phyloP scores from a whole-genome alignment of 2,113 vertebrate species.

The Rhipidura dahli region DNA sequence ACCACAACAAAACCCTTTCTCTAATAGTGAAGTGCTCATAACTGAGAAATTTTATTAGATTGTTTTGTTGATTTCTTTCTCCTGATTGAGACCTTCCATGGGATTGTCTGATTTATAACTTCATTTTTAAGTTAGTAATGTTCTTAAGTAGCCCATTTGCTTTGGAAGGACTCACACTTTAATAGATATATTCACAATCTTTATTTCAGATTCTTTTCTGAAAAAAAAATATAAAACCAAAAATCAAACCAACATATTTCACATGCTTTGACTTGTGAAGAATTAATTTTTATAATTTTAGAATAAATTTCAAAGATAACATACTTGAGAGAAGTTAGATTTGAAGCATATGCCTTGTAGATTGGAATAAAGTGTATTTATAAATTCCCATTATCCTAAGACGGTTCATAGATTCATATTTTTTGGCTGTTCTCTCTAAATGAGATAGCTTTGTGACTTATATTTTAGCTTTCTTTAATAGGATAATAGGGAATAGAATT shows the following conservation, averaged over 20 bases:
- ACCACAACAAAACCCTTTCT: background rate
- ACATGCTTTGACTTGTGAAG: background rate
- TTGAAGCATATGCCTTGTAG: background rate
- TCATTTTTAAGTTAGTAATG: background rate
- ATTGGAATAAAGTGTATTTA: background rate
- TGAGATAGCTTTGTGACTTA: background rate
- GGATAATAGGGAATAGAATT: background rate
- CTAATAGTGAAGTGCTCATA: background rate
- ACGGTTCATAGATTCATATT: background rate
- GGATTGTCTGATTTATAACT: background rate
- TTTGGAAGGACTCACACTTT: background rate
- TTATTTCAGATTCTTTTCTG: background rate
- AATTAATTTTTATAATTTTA: background rate
- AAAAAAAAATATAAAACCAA: background rate
- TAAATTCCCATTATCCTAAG: background rate
- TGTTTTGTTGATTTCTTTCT: background rate
- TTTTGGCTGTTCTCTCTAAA: background rate
- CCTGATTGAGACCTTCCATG: background rate
- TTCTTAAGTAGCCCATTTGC: background rate
- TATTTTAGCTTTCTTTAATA: background rate
- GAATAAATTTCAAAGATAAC: background rate
- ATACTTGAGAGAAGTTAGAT: background rate
- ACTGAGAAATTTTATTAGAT: background rate
- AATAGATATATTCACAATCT: background rate
- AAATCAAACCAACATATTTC: background rate